phyloP scores from a whole-genome alignment of 2,797 vertebrate species.

The Columba guinea region DNA sequence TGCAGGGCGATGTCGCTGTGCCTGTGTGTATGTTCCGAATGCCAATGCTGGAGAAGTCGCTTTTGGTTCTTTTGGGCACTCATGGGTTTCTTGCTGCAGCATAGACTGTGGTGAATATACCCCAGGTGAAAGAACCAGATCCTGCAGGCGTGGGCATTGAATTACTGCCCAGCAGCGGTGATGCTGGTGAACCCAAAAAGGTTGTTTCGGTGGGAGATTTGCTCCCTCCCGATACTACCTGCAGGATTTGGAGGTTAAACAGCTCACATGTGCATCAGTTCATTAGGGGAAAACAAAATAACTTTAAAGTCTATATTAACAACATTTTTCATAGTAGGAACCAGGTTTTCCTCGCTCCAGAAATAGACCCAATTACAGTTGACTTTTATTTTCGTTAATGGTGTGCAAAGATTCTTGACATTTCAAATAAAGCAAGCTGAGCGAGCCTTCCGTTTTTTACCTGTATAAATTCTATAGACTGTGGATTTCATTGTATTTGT shows the following conservation, averaged over 20 bases:
- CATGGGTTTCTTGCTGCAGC: neutral
- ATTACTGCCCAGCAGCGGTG: neutral
- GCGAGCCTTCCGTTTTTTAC: neutral
- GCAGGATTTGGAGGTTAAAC: neutral
- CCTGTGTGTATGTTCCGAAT: constrained; percentile 25
- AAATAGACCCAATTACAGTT: neutral
- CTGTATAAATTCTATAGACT: neutral
- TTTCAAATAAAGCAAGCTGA: neutral
- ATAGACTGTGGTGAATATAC: neutral
- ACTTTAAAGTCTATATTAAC: neutral
- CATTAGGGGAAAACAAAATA: neutral
- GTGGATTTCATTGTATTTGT: neutral
- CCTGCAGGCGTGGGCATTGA: neutral
- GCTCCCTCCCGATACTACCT: neutral
- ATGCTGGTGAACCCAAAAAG: neutral
- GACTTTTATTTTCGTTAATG: neutral
- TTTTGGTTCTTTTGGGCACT: constrained; percentile 10
- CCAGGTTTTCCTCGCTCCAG: constrained; percentile 9
- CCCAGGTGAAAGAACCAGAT: neutral
- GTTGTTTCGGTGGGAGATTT: neutral
- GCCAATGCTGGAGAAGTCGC: neutral
- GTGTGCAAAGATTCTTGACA: neutral
- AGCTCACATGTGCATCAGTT: neutral
- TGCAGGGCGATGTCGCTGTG: neutral
- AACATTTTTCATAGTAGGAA: neutral